These are phyloP conservation scores for Oncorhynchus gorbuscha DNA, from an alignment of 2,113 vertebrate species.

Conservation along the genomic window DNA sequence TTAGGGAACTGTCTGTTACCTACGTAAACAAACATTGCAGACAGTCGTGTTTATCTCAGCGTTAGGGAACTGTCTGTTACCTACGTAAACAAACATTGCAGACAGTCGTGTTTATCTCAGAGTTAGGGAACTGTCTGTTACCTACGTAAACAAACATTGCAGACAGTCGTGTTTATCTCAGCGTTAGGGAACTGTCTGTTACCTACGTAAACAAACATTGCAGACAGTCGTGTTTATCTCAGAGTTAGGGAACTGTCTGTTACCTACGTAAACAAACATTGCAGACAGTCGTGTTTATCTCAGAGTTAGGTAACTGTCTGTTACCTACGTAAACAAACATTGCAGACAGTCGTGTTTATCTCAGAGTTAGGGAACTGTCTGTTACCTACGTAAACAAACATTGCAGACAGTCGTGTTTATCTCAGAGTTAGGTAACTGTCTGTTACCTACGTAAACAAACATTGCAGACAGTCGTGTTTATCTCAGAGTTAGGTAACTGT, in stretches of 20 bases:
- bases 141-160: constrained; percentile 17
- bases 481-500: constrained; percentile 24
- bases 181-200: constrained; percentile 20
- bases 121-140: constrained; percentile 21
- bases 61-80: constrained; percentile 18
- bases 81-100: constrained; percentile 1
- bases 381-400: constrained; percentile 15
- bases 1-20: constrained; percentile 15
- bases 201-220: constrained; percentile 9
- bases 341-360: constrained; percentile 18
- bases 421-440: constrained; percentile 23
- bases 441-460: constrained; percentile 8
- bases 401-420: constrained; percentile 34
- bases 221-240: constrained; percentile 20
- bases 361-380: constrained; percentile 23
- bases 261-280: constrained; percentile 20
- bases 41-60: constrained; percentile 35
- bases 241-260: constrained; percentile 20
- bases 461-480: constrained; percentile 17
- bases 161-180: constrained; percentile 34
- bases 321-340: constrained; percentile 8
- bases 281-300: constrained; percentile 32
- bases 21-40: constrained; percentile 22
- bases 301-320: constrained; percentile 21
- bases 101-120: constrained; percentile 23